A percentile compares a stretch with the other conserved stretches of the same genome.
phyloP scores from a whole-genome alignment of 2,888 invertebrate species.

The Phortica magna region DNA sequence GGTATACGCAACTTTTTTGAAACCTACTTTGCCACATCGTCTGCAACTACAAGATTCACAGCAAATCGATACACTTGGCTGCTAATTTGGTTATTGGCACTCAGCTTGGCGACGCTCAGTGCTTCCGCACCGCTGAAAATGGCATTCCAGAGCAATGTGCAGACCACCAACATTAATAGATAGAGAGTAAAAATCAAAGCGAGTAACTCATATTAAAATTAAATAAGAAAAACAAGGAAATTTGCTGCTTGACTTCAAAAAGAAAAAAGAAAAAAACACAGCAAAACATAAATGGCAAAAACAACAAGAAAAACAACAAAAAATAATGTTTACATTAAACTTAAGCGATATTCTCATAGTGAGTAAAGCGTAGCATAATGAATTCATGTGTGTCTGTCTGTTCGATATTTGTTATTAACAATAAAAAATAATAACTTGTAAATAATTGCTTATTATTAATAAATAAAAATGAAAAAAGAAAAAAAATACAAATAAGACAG shows the following conservation, averaged over 20 bases:
- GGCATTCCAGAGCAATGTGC: neutral
- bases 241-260: neutral
- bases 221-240: neutral
- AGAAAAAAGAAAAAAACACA: neutral
- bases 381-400: neutral
- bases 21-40: slow-evolving; percentile 69
- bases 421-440: slow-evolving; percentile 32
- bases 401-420: slow-evolving; percentile 31
- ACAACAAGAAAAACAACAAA: slow-evolving; percentile 14
- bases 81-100: neutral
- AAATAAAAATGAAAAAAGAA: neutral
- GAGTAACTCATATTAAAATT: neutral
- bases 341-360: slow-evolving; percentile 19
- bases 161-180: neutral
- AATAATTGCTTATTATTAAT: slow-evolving; percentile 34
- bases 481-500: neutral
- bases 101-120: neutral
- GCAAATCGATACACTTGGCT: neutral
- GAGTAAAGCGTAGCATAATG: slow-evolving; percentile 16
- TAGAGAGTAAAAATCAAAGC: neutral
- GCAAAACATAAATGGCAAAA: slow-evolving; percentile 6
- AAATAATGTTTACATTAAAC: slow-evolving; percentile 2
- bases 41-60: slow-evolving; percentile 42
- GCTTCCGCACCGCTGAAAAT: neutral
- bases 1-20: slow-evolving; percentile 73